Percentiles rank a stretch among this genome's conserved stretches.
phyloP scores from a whole-genome alignment of 2,888 invertebrate species.

The Siphlonurus alternatus region DNA sequence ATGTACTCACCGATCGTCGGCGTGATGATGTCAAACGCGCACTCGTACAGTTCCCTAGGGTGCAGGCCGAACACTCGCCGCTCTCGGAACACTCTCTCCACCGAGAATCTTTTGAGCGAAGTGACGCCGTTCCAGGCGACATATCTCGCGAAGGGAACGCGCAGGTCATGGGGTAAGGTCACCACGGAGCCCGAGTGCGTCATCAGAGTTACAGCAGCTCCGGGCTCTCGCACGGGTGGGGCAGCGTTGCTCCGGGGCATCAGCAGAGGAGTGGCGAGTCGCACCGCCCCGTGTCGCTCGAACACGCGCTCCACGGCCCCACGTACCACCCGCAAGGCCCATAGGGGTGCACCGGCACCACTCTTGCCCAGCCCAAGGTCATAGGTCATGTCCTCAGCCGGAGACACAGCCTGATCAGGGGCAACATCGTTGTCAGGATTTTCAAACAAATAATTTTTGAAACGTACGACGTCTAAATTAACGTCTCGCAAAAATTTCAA shows the following conservation, averaged over 20 bases:
- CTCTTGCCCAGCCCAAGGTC: conserved; percentile 41
- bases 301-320: conserved; percentile 33
- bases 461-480: no score
- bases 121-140: conserved; percentile 63
- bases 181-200: conserved; percentile 73
- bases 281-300: conserved; percentile 60
- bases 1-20: conserved; percentile 42
- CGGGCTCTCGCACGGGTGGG: conserved; percentile 29
- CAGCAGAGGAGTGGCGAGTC: conserved; percentile 60
- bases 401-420: conserved; percentile 38
- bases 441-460: neutral
- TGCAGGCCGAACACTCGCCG: conserved; percentile 53
- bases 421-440: conserved; percentile 25
- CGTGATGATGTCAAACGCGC: conserved; percentile 84
- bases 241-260: conserved; percentile 47
- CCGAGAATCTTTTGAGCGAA: conserved; percentile 44
- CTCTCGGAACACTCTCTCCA: conserved; percentile 75
- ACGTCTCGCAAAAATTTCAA: no score
- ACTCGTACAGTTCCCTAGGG: conserved; percentile 77
- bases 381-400: conserved; percentile 65
- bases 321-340: conserved; percentile 6
- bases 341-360: conserved; percentile 16
- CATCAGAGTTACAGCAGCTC: conserved; percentile 62
- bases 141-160: conserved; percentile 64
- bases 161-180: conserved; percentile 68